Base-by-base conservation (phyloP, 1,140 invertebrate genomes). In the Orchesella cincta region DNA sequence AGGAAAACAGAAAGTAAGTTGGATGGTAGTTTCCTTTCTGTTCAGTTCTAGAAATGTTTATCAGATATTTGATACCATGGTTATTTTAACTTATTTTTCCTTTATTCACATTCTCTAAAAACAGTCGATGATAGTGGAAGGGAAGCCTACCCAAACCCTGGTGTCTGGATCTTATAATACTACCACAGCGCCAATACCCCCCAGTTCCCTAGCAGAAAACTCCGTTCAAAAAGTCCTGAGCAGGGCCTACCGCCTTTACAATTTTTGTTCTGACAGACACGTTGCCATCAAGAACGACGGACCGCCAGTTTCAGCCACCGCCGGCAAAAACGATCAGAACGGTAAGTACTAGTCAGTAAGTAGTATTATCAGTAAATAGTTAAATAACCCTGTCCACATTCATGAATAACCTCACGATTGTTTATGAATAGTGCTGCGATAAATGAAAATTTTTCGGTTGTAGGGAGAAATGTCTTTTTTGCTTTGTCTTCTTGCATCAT, bases 41-140 rank as follows among this genome's bases (percentile, higher is more conserved):
- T 20, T 8, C 8, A 46, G 20, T 46, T 46, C 20, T 8, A 46
- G 20, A 20, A 8, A 12, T 20, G 8, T 20, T 46, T 46, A 12
- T 8, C 8, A 20, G 39, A 46, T 20, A 46, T 46, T 46, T 20
- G 39, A 46, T 46, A 62, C 26, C 54, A 62, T 16, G 8, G 5
- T n/a, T 16, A 62, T 26, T 36, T 23, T 36, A 1, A 73, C 26
- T 3, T 3, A n/a, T 36, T 26, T 73, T n/a, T 26, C 23, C n/a
- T 33, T 29, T 29, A 33, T 70, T 33, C 31, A 31, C 33, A 34
- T 70, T 73, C 34, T 36, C 18, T 1, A 36, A 64, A 20, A 70
- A 51, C 67, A 79, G 78, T 73, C 74, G 74, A 64, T 76, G 75
- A 73, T 62, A 57, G 78, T 74, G 78, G 71, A 79, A 74, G 78